Evolutionary conservation across 1,140 invertebrate species (phyloP).

Genomic region (Centruroides sculpturatus): DNA sequence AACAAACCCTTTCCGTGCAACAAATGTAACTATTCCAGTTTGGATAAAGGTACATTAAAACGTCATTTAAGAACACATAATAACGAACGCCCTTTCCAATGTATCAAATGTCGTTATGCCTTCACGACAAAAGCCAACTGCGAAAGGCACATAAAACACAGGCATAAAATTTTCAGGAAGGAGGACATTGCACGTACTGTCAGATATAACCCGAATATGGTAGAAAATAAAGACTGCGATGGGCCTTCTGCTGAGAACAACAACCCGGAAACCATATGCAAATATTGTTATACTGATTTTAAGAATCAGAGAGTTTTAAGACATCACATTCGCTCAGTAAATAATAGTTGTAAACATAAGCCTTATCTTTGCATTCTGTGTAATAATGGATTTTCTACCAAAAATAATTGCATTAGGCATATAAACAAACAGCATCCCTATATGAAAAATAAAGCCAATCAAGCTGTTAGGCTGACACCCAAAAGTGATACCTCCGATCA

Average conservation of each 20-base stretch:
- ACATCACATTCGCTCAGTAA: constrained; percentile 29
- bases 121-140: constrained; percentile 89
- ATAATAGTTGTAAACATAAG: constrained; percentile 27
- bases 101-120: constrained; percentile 79
- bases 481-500: too few relatives aligned
- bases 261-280: constrained; percentile 29
- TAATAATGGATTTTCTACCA: constrained; percentile 30
- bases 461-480: background rate
- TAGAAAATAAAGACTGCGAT: background rate
- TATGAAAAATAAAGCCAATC: constrained; percentile 15
- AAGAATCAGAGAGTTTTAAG: constrained; percentile 30
- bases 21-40: constrained; percentile 74
- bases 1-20: constrained; percentile 57
- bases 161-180: constrained; percentile 60
- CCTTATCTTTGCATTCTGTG: constrained; percentile 29
- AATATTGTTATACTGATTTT: constrained; percentile 33
- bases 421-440: constrained; percentile 29
- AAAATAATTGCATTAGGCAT: constrained; percentile 32
- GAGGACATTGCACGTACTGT: constrained; percentile 14
- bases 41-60: constrained; percentile 75
- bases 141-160: constrained; percentile 51
- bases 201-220: constrained; percentile 17
- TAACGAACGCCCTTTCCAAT: constrained; percentile 85
- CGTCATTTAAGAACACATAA: constrained; percentile 86
- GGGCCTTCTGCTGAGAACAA: background rate